Evolutionary conservation across 2,888 invertebrate species (phyloP), one percentile per base, ranked within the genome.

Genomic region (Laspeyria flexula): DNA sequence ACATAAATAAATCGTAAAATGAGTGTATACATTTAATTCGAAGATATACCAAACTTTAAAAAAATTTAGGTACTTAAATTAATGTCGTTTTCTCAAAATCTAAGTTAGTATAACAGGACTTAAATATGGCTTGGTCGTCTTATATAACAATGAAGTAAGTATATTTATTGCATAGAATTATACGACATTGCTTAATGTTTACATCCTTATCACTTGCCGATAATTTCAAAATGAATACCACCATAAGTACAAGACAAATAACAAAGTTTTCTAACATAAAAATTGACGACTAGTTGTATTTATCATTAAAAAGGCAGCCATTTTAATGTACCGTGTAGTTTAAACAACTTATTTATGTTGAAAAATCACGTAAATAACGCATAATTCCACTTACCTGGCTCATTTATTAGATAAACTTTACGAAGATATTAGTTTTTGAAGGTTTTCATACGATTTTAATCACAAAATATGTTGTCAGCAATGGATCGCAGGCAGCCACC

Each of bases 401-500:
- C 50, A 60, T 47, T 61, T 59, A 54, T 55, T 52, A 55, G 52
- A 68, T 66, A 57, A 57, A 67, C 47, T 61, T 60, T 60, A 52
- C 21, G 46, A 60, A 64, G 52, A 59, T 58, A 73, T 83, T 79
- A 65, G 76, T 86, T 86, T 83, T 68, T 80, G 78, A 79, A 86
- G 80, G 86, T 88, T 88, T 87, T 78, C 78, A 67, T 57, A 61
- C 77, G 73, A 55, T 75, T 75, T 86, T 78, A 74, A 38, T 67
- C 29, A 34, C 27, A 41, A 80, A 83, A 83, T 80, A 88, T 80
- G 91, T 92, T 92, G 92, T 90, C 92, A 90, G 92, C 92, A 91
- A 89, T 91, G 92, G 63, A 67, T 50, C 69, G 58, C 89, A 83
- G 75, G 88, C 85, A 86, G 91, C 86, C 90, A 92, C 89, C 90